phyloP scores from a whole-genome alignment of 2,113 vertebrate genomes.

The Poeciliopsis prolifica region DNA sequence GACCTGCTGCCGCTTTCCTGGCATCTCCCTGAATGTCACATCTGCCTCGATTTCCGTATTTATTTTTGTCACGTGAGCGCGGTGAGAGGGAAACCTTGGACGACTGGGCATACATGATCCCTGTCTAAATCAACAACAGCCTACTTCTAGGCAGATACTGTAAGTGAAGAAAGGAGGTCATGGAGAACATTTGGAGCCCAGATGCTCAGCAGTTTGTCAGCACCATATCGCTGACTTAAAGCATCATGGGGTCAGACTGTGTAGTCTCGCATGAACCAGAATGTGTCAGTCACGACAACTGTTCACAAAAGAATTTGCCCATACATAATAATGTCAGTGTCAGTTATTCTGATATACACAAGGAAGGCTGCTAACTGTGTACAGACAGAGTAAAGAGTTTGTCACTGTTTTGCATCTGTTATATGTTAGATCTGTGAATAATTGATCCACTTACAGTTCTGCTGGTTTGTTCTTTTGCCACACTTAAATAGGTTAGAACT shows the following conservation, averaged over 20 bases:
- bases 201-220: constrained; percentile 76
- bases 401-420: not conserved
- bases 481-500: not conserved
- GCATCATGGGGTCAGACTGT: constrained; percentile 59
- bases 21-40: constrained; percentile 49
- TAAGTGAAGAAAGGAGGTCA: constrained; percentile 67
- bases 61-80: constrained; percentile 80
- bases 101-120: constrained; percentile 57
- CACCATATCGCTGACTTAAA: constrained; percentile 62
- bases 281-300: constrained; percentile 64
- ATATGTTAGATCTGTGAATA: not conserved
- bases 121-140: constrained; percentile 73
- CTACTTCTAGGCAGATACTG: constrained; percentile 64
- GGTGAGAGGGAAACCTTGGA: constrained; percentile 45
- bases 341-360: constrained; percentile 51
- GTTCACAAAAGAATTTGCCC: constrained; percentile 59
- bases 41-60: constrained; percentile 74
- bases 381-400: not conserved
- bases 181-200: constrained; percentile 81
- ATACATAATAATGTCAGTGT: constrained; percentile 70
- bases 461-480: not conserved
- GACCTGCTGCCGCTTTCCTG: constrained; percentile 63
- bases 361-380: constrained; percentile 37
- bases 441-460: not conserved
- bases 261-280: constrained; percentile 55